These are phyloP conservation scores for Anniella stebbinsi DNA, from an alignment of 2,797 vertebrate genomes.

Conservation along the genomic window DNA sequence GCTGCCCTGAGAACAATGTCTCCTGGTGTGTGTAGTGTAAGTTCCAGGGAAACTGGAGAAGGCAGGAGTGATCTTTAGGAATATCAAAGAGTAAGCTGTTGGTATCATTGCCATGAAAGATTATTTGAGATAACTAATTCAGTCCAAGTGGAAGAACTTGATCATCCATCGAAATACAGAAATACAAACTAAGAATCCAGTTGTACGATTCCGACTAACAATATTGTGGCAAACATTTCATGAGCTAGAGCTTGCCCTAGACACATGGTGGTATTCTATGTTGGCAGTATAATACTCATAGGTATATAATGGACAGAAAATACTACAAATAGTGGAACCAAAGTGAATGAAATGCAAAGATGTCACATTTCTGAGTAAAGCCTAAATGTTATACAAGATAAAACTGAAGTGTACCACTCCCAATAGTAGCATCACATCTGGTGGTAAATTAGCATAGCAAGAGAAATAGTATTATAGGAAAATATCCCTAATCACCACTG, in stretches of 20 bases:
- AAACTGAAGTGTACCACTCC: neutral
- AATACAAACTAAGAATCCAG: neutral
- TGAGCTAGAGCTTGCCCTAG: neutral
- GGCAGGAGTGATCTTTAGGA: neutral
- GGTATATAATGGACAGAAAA: neutral
- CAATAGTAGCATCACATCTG: neutral
- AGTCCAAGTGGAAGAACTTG: neutral
- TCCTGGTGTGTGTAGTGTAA: neutral
- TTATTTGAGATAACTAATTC: neutral
- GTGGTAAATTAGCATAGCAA: neutral
- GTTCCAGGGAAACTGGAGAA: conserved; percentile 10
- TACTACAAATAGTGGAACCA: neutral
- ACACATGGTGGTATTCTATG: neutral
- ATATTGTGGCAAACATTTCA: neutral
- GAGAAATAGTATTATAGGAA: neutral
- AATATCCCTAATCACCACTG: neutral
- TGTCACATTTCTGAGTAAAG: neutral
- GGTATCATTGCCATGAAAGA: neutral
- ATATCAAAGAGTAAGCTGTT: neutral
- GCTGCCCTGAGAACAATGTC: neutral
- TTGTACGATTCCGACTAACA: neutral
- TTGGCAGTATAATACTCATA: neutral
- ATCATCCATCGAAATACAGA: neutral
- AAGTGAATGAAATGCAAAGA: neutral
- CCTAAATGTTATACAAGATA: neutral